Conservation (phyloP, 92 coral and sea anemone species). For the Ricordea florida region DNA sequence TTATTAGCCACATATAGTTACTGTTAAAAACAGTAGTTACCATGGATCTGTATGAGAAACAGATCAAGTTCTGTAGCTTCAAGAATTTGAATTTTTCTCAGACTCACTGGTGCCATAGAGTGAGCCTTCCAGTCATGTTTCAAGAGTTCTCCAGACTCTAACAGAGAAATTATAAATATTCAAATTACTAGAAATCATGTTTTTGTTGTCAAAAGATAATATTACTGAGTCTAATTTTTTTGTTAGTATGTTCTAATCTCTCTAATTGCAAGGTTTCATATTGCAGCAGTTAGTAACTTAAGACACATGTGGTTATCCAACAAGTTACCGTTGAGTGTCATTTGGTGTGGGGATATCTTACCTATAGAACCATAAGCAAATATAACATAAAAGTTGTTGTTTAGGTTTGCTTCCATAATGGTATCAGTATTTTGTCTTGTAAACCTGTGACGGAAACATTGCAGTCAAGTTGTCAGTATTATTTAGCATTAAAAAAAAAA, state of each 20-base stretch:
- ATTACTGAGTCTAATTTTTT: neutral
- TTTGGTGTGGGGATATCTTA: no score
- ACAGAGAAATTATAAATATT: neutral
- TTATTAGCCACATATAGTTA: no score
- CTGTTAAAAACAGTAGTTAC: neutral
- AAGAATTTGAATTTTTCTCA: constrained; percentile 13
- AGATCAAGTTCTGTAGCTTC: constrained; percentile 17
- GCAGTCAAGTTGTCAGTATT: no score
- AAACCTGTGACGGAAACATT: constrained; percentile 22
- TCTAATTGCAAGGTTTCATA: no score
- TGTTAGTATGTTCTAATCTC: no score
- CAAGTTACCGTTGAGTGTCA: neutral
- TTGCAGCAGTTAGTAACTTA: neutral
- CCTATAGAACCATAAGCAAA: constrained; percentile 40
- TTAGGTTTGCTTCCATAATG: constrained; percentile 14
- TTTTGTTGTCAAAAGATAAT: neutral
- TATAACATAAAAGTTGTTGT: constrained; percentile 2
- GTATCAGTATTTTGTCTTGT: neutral
- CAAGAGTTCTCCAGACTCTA: neutral
- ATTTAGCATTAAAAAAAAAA: neutral
- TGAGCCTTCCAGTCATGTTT: constrained; percentile 38
- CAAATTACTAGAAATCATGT: neutral
- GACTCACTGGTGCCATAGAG: constrained; percentile 42
- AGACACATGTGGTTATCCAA: neutral
- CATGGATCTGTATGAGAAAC: constrained; percentile 21